phyloP scores from a whole-genome alignment of 2,113 vertebrate species.

The Marcusenius ussheri region DNA sequence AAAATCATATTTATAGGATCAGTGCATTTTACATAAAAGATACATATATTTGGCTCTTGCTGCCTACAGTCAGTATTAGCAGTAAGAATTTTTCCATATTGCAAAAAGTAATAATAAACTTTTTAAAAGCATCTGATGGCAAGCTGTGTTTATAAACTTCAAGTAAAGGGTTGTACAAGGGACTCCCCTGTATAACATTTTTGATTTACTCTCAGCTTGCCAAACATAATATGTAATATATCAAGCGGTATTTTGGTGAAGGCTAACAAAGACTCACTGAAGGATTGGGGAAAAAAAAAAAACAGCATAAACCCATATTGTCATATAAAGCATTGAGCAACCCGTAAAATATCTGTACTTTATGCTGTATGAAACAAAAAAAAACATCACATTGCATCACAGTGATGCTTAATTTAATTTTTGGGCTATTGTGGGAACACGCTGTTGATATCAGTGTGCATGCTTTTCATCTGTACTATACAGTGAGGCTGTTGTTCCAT shows the following conservation, averaged over 20 bases:
- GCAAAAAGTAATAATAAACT: background rate
- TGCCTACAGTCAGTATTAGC: background rate
- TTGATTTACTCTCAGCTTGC: background rate
- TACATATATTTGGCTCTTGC: background rate
- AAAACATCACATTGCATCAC: background rate
- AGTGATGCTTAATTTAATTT: background rate
- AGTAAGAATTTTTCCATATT: background rate
- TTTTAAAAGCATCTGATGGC: background rate
- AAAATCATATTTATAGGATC: background rate
- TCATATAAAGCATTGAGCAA: background rate
- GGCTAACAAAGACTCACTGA: background rate
- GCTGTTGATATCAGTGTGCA: background rate
- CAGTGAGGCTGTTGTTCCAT: background rate
- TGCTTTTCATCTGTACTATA: background rate
- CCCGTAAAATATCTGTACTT: no score
- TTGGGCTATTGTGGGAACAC: conserved; percentile 6
- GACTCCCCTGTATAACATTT: background rate
- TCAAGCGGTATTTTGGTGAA: background rate
- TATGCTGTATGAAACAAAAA: background rate
- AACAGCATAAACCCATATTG: background rate
- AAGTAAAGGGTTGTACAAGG: background rate
- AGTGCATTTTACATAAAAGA: background rate
- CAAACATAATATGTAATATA: background rate
- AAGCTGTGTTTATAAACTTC: background rate
- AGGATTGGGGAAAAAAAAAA: background rate